Evolutionary conservation across 2,888 invertebrate genomes (phyloP), one percentile per base, ranked within the genome.

Genomic region (Amphimallon solstitiale): DNA sequence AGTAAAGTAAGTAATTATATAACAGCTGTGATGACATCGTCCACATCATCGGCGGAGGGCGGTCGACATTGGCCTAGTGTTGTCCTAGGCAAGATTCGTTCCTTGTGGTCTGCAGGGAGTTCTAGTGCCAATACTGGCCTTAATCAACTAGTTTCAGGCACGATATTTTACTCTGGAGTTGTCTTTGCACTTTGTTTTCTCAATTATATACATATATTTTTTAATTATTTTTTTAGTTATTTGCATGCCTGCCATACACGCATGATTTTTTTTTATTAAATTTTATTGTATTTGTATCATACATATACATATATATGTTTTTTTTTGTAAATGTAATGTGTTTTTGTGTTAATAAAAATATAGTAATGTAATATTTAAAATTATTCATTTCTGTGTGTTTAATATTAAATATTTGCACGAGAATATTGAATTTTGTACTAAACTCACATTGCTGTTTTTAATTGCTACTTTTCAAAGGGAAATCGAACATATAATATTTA

Each of bases 41-140:
- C 82, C 23, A 77, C 81, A 61, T 79, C 80, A 76, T 85, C 84
- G 52, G 84, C 85, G 71, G 86, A 86, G 74, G 82, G 84, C 69
- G 82, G 81, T 72, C 84, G 86, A 67, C 84, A 85, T 75, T 92
- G 92, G 92, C 90, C 90, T 69, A 90, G 90, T 75, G 84, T 92
- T 23, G 92, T 94, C 77, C 89, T 94, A 82, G 92, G 92, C 80
- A 94, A 94, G 86, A 94, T 95, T 83, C 91, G 93, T 79, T 94
- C 94, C 48, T 85, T 95, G 70, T 94, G 94, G 94, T 92, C 89
- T 74, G 89, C 90, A 72, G 91, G 91, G 79, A 88, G 90, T 59
- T 89, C 89, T 70, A 89, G 90, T 71, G 87, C 91, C 68, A 90
- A 89, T 82, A 83, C 87, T 68, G 94, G 93, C 77, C 87, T 94